Percentiles rank a stretch among this genome's conserved stretches.
Conservation (phyloP, 2,797 vertebrate species). For the Eulemur mongoz region DNA sequence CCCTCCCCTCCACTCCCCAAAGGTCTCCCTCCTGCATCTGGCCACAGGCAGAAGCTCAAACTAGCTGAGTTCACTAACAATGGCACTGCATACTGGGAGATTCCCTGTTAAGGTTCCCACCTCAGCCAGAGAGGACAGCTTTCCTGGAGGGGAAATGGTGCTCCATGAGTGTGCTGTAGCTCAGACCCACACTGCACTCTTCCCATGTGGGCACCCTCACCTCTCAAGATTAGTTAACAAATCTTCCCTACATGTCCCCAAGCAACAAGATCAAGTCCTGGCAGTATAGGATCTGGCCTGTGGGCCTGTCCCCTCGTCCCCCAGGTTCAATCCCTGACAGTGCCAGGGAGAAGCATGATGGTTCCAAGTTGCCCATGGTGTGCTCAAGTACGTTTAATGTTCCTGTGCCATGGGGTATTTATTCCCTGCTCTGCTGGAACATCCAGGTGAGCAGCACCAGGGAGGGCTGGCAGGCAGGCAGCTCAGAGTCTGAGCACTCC, state of each 20-base stretch:
- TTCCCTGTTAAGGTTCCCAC: background rate
- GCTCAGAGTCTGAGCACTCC: background rate
- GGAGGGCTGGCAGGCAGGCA: background rate
- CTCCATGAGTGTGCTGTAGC: background rate
- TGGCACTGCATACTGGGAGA: background rate
- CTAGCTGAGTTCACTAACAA: background rate
- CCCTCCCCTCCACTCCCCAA: background rate
- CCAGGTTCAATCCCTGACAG: background rate
- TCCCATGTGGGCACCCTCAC: background rate
- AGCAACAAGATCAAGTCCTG: background rate
- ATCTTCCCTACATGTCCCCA: background rate
- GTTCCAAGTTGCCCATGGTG: background rate
- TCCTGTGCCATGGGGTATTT: background rate
- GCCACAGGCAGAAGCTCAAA: background rate
- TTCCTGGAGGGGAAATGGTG: background rate
- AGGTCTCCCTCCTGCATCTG: background rate
- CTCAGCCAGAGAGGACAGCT: background rate
- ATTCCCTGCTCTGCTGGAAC: background rate
- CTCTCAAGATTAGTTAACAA: background rate
- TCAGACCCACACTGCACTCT: background rate
- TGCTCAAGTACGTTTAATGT: background rate
- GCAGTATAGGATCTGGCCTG: background rate
- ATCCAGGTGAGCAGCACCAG: background rate
- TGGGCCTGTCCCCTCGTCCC: background rate
- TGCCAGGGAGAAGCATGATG: background rate